Evolutionary conservation across 2,797 vertebrate species (phyloP).

Genomic region (Propithecus deckenii): DNA sequence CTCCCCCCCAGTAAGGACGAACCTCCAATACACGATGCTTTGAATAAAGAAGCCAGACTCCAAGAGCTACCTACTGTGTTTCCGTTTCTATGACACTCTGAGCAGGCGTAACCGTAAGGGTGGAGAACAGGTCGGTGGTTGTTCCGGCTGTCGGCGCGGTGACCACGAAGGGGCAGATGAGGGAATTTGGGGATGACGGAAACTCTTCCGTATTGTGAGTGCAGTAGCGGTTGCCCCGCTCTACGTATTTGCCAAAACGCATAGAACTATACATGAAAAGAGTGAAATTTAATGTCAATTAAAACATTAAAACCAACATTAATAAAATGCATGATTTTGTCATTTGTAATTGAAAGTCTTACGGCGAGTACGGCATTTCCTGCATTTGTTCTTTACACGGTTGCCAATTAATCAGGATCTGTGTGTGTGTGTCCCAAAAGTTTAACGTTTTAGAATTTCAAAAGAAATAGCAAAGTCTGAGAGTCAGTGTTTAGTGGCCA

Average conservation of each 20-base stretch:
- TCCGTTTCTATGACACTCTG: not conserved
- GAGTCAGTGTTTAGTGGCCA: too few relatives aligned
- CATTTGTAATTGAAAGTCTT: not conserved
- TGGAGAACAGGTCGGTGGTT: not conserved
- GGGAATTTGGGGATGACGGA: rapidly evolving
- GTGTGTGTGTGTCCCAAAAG: not conserved
- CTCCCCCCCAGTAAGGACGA: not conserved
- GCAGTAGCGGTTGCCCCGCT: not conserved
- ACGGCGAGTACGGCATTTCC: not conserved
- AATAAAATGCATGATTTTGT: not conserved
- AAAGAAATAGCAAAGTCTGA: not conserved
- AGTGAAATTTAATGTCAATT: not conserved
- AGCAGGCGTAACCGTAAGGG: not conserved
- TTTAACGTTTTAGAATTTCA: not conserved
- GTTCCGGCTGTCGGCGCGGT: too few relatives aligned
- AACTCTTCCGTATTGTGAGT: too few relatives aligned
- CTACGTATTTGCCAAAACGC: not conserved
- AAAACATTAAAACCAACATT: not conserved
- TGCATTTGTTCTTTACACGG: not conserved
- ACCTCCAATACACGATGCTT: not conserved
- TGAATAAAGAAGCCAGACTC: not conserved
- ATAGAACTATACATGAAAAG: not conserved
- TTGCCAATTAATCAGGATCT: too few relatives aligned
- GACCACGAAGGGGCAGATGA: too few relatives aligned
- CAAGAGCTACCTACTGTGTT: not conserved